Base-by-base conservation (phyloP, 2,888 invertebrate species). In the Antitype chi region DNA sequence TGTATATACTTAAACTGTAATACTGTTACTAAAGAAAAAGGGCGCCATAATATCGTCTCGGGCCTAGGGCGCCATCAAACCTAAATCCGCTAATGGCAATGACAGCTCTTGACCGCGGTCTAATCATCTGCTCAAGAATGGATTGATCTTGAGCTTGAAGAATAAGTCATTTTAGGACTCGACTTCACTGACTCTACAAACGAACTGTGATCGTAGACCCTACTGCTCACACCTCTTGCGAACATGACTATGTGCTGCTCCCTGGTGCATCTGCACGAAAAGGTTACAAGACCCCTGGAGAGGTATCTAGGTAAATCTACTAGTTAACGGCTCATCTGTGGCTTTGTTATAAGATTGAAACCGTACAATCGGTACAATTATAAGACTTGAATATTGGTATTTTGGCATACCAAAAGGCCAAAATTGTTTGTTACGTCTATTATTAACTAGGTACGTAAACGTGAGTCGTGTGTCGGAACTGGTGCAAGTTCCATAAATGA, bases 401-500 rank as follows among this genome's bases (percentile, higher is more conserved):
- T n/a, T 20, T 28, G 68, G 49, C 15, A 38, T 49, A 43, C 20
- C 20, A 49, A 52, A 49, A 57, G 1, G 55, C 17, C 4, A 28
- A 47, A 13, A 25, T n/a, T 55, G 7, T 53, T 17, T n/a, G 17
- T 32, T 49, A 49, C 32, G 6, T 47, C 25, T 59, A n/a, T 28
- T 17, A 43, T 32, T n/a, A 20, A 52, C 13, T 8, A 32, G 32
- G 32, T 32, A 43, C 20, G 8, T 28, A n/a, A 32, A 38, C 13
- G 25, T 32, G 32, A n/a, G 25, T 59, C 23, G 38, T 38, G 23
- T 62, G 63, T n/a, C 7, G 43, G 23, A 75, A 55, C 43, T 52
- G 28, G 32, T 47, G 28, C 57, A 53, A 57, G 47, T 47, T 59
- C 28, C 78, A 60, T 49, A 20, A 66, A 70, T 49, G 47, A 64